These are phyloP conservation scores for Halichondria panicea DNA, from an alignment of 37 sponge, comb jelly and placozoan genomes.

Conservation along the genomic window DNA sequence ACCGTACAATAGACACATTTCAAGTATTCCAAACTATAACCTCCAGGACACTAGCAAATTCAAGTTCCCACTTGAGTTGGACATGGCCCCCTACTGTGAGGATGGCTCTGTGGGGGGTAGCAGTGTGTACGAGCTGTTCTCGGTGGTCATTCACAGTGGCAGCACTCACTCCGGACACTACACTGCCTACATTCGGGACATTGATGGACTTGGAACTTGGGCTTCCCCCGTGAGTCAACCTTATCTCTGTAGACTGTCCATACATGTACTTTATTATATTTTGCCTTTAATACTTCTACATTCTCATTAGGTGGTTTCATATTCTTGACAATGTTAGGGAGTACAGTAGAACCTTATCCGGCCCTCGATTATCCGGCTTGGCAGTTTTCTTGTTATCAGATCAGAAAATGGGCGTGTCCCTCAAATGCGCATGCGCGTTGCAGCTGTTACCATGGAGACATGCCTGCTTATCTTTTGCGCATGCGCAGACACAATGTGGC, in stretches of 20 bases:
- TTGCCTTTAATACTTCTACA: neutral
- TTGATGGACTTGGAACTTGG: slow-evolving; percentile 79
- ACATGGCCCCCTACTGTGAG: slow-evolving; percentile 84
- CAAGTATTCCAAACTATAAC: no score
- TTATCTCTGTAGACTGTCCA: no score
- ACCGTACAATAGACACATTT: no score
- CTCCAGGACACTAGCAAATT: slow-evolving; percentile 76
- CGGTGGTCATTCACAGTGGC: slow-evolving; percentile 93
- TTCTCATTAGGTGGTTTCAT: neutral
- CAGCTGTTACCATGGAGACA: no score
- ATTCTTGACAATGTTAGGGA: no score
- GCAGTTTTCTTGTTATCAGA: no score
- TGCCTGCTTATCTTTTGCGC: no score
- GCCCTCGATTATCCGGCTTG: no score
- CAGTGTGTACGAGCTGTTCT: slow-evolving; percentile 80
- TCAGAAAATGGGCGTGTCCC: no score
- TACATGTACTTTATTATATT: neutral
- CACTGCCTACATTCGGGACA: slow-evolving; percentile 80
- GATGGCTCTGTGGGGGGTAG: neutral
- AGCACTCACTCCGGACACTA: slow-evolving; percentile 93
- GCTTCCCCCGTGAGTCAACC: slow-evolving; percentile 70
- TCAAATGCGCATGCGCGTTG: no score
- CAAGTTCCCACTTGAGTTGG: slow-evolving; percentile 77
- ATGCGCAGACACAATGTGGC: no score
- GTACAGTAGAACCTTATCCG: no score